Conservation (phyloP, 35 echinoderm and acorn worm genomes). For the Heliocidaris erythrogramma region DNA sequence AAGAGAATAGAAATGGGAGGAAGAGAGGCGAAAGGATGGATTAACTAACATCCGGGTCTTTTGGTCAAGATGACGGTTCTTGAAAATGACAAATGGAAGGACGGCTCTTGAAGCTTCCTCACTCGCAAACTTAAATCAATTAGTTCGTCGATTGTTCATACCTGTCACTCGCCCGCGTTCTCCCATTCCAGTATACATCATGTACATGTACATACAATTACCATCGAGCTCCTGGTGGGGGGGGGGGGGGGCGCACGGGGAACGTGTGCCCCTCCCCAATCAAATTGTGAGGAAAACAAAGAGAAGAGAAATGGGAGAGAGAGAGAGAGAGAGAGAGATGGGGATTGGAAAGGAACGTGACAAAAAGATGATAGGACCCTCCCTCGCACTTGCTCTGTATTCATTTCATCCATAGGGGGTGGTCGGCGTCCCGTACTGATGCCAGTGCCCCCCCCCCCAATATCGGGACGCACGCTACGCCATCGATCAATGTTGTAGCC, state of each 20-base stretch:
- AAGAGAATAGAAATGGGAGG: not conserved
- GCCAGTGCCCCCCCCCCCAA: too few relatives aligned
- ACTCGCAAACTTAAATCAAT: slow-evolving; percentile 19
- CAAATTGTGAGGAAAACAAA: not conserved
- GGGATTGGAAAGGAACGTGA: too few relatives aligned
- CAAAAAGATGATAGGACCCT: too few relatives aligned
- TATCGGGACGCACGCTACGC: too few relatives aligned
- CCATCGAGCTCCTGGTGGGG: not conserved
- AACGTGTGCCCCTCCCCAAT: not conserved
- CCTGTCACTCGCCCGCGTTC: not conserved
- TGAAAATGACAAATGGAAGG: slow-evolving; percentile 13
- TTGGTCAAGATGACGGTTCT: not conserved
- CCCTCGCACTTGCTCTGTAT: too few relatives aligned
- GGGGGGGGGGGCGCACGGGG: too few relatives aligned
- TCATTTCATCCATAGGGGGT: too few relatives aligned
- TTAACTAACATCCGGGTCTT: not conserved
- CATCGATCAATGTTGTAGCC: too few relatives aligned
- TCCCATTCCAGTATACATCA: not conserved
- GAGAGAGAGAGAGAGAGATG: too few relatives aligned
- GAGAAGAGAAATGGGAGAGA: too few relatives aligned
- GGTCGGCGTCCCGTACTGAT: too few relatives aligned
- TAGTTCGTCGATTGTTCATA: not conserved
- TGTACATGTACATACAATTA: too few relatives aligned
- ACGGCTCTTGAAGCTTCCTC: not conserved
- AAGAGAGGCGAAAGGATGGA: not conserved